Conservation (phyloP, 2,797 vertebrate genomes). For the Melanotaenia pygmaea region DNA sequence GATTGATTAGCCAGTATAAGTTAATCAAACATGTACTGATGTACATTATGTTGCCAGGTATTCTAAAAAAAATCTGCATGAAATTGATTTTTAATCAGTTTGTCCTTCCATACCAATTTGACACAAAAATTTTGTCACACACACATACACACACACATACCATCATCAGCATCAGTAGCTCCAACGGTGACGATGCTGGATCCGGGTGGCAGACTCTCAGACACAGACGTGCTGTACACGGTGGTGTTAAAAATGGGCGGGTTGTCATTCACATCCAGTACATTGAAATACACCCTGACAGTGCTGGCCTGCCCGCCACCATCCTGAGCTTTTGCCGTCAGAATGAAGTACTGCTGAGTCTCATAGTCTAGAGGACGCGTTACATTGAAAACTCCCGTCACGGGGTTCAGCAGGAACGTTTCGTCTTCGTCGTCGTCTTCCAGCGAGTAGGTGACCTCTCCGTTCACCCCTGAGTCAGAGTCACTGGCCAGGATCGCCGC, state of each 20-base stretch:
- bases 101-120: neutral
- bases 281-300: slow-evolving; percentile 94
- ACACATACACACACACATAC: slow-evolving; percentile 75
- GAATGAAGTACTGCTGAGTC: slow-evolving; percentile 90
- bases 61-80: too few species aligned
- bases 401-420: slow-evolving; percentile 91
- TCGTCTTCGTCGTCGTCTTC: slow-evolving; percentile 94
- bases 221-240: slow-evolving; percentile 88
- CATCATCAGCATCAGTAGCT: slow-evolving; percentile 90
- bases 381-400: slow-evolving; percentile 96
- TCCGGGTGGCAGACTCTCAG: slow-evolving; percentile 88
- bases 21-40: too few species aligned
- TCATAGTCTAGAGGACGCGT: slow-evolving; percentile 91
- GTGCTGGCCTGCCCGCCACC: slow-evolving; percentile 89
- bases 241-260: slow-evolving; percentile 85
- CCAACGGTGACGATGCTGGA: slow-evolving; percentile 86
- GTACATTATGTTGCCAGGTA: too few species aligned
- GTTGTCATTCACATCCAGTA: slow-evolving; percentile 95
- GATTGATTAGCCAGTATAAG: too few species aligned
- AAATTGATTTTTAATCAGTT: neutral
- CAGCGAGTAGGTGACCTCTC: slow-evolving; percentile 93
- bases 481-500: slow-evolving; percentile 95
- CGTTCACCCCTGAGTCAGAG: slow-evolving; percentile 91
- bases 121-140: slow-evolving; percentile 69
- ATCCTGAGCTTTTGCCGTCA: slow-evolving; percentile 88